phyloP scores from a whole-genome alignment of 2,797 vertebrate genomes.

The Pelochelys cantorii region DNA sequence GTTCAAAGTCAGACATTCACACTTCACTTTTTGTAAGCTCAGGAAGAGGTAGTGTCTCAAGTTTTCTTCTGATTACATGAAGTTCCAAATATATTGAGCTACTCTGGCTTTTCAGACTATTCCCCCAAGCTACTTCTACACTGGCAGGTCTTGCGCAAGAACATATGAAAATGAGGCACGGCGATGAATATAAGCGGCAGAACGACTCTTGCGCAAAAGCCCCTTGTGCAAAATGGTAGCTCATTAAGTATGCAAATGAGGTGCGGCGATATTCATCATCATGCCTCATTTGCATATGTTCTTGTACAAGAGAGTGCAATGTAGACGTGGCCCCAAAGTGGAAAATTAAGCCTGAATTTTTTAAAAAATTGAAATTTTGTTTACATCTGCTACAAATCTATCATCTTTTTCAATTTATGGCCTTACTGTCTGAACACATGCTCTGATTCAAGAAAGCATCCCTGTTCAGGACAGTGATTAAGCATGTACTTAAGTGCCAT shows the following conservation, averaged over 20 bases:
- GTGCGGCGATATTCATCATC: too few species aligned
- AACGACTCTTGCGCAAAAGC: too few species aligned
- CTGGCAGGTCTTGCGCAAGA: too few species aligned
- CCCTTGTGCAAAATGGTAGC: too few species aligned
- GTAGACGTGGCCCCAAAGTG: background rate
- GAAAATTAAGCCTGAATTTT: background rate
- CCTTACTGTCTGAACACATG: background rate
- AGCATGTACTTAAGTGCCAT: background rate
- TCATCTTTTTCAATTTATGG: background rate
- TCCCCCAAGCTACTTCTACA: background rate
- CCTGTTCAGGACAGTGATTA: background rate
- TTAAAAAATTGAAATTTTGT: background rate
- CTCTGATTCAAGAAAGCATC: background rate
- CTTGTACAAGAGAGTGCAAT: too few species aligned
- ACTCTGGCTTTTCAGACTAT: background rate
- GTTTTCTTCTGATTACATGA: background rate
- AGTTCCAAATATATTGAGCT: conserved; percentile 11
- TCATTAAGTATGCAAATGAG: too few species aligned
- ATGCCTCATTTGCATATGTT: too few species aligned
- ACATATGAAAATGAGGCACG: too few species aligned
- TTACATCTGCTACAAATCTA: background rate
- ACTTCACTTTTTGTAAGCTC: conserved; percentile 27
- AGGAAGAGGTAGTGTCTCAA: conserved; percentile 10
- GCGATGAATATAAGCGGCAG: too few species aligned
- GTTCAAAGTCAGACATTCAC: conserved; percentile 45